A percentile compares a stretch with the other conserved stretches of the same genome.
Conservation (phyloP, 2,888 invertebrate genomes). For the Cerceris rybyensis region DNA sequence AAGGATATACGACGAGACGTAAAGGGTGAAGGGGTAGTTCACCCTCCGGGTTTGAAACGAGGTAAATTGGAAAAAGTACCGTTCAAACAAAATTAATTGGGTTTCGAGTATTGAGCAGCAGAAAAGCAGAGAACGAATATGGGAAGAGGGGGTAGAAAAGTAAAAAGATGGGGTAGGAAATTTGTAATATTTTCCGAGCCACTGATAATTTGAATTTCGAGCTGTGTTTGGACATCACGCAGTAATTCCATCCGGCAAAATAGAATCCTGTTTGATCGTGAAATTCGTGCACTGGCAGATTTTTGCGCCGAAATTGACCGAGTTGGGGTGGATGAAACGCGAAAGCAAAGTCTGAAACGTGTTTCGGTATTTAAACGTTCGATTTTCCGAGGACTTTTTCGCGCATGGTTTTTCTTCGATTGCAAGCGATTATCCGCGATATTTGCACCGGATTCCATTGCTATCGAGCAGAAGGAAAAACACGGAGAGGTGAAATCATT, state of each 20-base stretch:
- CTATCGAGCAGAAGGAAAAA: no score
- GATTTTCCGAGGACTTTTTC: no score
- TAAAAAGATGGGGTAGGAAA: background rate
- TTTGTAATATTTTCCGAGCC: background rate
- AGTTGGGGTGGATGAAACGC: background rate
- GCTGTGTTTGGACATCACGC: no score
- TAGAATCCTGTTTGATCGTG: slow-evolving; percentile 39
- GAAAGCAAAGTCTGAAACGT: no score
- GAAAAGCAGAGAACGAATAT: slow-evolving; percentile 44
- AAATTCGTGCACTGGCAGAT: background rate
- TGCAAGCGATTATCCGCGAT: no score
- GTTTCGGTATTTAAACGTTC: no score
- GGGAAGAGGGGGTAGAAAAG: slow-evolving; percentile 14
- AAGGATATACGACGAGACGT: slow-evolving; percentile 20
- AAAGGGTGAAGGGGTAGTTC: background rate
- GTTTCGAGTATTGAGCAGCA: slow-evolving; percentile 49
- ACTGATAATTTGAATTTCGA: background rate
- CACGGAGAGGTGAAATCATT: no score
- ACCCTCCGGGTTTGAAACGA: background rate
- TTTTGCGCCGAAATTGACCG: background rate
- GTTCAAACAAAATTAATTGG: slow-evolving; percentile 65
- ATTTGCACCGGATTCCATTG: no score
- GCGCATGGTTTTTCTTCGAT: no score
- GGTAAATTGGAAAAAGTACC: slow-evolving; percentile 61
- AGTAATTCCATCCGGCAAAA: slow-evolving; percentile 37